Base-by-base conservation (phyloP, 2,888 invertebrate genomes). In the Sturmia bella region DNA sequence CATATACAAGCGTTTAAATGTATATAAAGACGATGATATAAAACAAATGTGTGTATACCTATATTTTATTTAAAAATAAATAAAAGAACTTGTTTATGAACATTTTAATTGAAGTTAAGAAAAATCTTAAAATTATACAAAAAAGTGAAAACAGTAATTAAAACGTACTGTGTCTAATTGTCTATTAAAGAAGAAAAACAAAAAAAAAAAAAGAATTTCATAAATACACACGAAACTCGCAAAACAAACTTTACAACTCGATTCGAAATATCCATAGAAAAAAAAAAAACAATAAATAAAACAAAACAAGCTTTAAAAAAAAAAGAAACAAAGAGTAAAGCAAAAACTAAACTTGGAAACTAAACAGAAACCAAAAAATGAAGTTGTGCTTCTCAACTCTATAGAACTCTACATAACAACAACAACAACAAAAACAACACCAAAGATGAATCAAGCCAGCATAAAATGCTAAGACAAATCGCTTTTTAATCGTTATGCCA, bases 121-220 rank as follows among this genome's bases (percentile, higher is more conserved):
- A 0, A 43, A 70, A 32, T 32, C 32, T 32, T 32, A 7, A 1
- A 32, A 48, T 27, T 57, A 64, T 11, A 45, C 70, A 61, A 81
- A 61, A 52, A 76, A 80, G 77, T 83, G 73, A 83, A 73, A 80
- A 76, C 72, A 73, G 80, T 73, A 68, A 75, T 56, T 41, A 37
- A 78, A 4, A 66, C 48, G 17, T 54, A 81, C 83, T 83, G 78
- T 81, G 81, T 78, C 81, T 19, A 64, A 69, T 63, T 76, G 70
- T 59, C 48, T 5, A 57, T 15, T 13, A 61, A 37, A 39, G 7
- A 11, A 15, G n/a, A 27, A 24, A 9, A 64, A n/a, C n/a, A 11
- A 9, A n/a, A 64, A 7, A 66, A 37, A 52, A 50, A 48, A 69
- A 78, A 81, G 54, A 72, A 79, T 79, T 77, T 61, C 59, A 70